These are phyloP conservation scores for Pomatorhinus ruficollis DNA, from an alignment of 2,113 vertebrate genomes.

Conservation along the genomic window DNA sequence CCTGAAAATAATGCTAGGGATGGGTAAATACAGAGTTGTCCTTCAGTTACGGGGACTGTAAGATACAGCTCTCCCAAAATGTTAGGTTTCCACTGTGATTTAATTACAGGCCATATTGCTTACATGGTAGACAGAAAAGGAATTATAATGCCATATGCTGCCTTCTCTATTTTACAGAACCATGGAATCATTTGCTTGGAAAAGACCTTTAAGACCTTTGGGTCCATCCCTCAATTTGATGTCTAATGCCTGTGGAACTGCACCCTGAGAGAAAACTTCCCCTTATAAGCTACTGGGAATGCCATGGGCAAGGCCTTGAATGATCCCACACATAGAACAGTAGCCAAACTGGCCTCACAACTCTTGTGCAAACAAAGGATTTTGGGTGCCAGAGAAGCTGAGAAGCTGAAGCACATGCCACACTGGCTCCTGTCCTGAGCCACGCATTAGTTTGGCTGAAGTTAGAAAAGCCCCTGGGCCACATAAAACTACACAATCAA, in stretches of 20 bases:
- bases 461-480: not conserved
- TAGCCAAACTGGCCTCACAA: not conserved
- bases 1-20: not conserved
- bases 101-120: not conserved
- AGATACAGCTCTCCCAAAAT: conserved; percentile 9
- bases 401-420: not conserved
- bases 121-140: not conserved
- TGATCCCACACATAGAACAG: accelerated
- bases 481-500: not conserved
- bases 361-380: not conserved
- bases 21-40: not conserved
- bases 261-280: not conserved
- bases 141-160: not conserved
- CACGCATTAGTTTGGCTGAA: not conserved
- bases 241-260: not conserved
- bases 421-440: not conserved
- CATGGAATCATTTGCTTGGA: not conserved
- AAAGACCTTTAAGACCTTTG: not conserved
- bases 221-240: not conserved
- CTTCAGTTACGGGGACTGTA: not conserved
- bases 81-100: not conserved
- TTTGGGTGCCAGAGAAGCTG: not conserved
- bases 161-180: not conserved
- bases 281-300: accelerated
- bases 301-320: accelerated